A percentile compares a stretch with the other conserved stretches of the same genome.
These are phyloP conservation scores for Ennomos erosarius DNA, from an alignment of 2,888 invertebrate genomes.

Conservation along the genomic window DNA sequence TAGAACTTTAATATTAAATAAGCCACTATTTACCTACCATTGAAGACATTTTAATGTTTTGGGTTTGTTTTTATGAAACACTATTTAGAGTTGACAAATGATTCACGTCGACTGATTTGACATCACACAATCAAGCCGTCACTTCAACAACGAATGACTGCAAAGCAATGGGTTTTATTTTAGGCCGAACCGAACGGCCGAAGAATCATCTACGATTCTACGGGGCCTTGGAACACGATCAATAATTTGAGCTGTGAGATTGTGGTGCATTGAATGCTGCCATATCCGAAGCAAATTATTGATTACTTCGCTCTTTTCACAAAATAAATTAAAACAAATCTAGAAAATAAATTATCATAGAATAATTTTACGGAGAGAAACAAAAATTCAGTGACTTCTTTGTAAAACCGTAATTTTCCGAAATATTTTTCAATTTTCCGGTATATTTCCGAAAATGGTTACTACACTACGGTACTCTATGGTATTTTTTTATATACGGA, in stretches of 20 bases:
- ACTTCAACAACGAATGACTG: conserved; percentile 63
- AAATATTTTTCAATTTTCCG: neutral
- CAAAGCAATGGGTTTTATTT: conserved; percentile 57
- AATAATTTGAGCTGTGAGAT: conserved; percentile 52
- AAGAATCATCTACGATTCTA: conserved; percentile 46
- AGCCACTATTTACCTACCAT: conserved; percentile 61
- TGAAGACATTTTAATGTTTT: conserved; percentile 67
- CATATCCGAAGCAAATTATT: conserved; percentile 24
- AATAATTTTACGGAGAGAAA: too few relatives aligned
- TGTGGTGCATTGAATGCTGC: conserved; percentile 43
- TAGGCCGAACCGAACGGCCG: too few relatives aligned
- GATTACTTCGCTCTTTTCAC: conserved; percentile 5
- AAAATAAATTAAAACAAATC: neutral
- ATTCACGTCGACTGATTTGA: conserved; percentile 74
- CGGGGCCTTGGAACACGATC: conserved; percentile 56
- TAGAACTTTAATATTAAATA: too few relatives aligned
- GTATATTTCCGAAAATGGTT: neutral
- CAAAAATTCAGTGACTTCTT: too few relatives aligned
- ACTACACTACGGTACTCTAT: too few relatives aligned
- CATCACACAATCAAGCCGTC: conserved; percentile 60
- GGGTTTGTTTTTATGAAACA: conserved; percentile 46
- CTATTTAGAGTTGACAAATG: conserved; percentile 61
- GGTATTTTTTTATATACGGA: conserved; percentile 7
- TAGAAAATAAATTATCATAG: neutral
- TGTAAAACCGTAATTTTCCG: conserved; percentile 28